phyloP scores from a whole-genome alignment of 1,140 invertebrate genomes.

The Drosophila albomicans region DNA sequence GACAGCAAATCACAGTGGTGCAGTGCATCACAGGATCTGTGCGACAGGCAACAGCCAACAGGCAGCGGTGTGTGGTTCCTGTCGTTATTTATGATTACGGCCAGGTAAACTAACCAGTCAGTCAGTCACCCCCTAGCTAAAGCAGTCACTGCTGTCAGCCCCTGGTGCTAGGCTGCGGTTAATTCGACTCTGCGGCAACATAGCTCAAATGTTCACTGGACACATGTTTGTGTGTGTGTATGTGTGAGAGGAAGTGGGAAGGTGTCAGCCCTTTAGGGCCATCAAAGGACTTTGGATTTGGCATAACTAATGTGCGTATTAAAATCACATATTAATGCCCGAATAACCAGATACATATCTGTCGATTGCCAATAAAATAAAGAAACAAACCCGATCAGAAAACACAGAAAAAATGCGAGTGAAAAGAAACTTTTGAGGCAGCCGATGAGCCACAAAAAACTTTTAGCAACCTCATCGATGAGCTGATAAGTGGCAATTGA shows the following conservation, averaged over 20 bases:
- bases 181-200: constrained; percentile 34
- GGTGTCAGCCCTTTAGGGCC: constrained; percentile 67
- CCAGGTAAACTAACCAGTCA: constrained; percentile 15
- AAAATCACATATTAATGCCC: constrained; percentile 76
- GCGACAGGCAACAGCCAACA: no score
- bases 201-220: constrained; percentile 37
- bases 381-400: constrained; percentile 18
- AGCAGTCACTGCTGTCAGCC: not conserved
- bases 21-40: constrained; percentile 64
- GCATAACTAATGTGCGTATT: constrained; percentile 73
- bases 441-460: constrained; percentile 44
- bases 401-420: constrained; percentile 32
- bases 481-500: constrained; percentile 81
- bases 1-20: constrained; percentile 10
- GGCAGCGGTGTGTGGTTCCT: constrained; percentile 41
- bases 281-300: constrained; percentile 69
- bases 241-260: not conserved
- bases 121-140: not conserved
- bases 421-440: constrained; percentile 47
- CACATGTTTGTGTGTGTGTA: constrained; percentile 29
- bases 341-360: constrained; percentile 35
- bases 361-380: constrained; percentile 56
- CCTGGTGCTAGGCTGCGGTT: constrained; percentile 12
- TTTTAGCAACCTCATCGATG: constrained; percentile 76
- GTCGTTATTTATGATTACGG: constrained; percentile 76